phyloP scores from a whole-genome alignment of 35 echinoderm and acorn worm species.

The Amphiura filiformis region DNA sequence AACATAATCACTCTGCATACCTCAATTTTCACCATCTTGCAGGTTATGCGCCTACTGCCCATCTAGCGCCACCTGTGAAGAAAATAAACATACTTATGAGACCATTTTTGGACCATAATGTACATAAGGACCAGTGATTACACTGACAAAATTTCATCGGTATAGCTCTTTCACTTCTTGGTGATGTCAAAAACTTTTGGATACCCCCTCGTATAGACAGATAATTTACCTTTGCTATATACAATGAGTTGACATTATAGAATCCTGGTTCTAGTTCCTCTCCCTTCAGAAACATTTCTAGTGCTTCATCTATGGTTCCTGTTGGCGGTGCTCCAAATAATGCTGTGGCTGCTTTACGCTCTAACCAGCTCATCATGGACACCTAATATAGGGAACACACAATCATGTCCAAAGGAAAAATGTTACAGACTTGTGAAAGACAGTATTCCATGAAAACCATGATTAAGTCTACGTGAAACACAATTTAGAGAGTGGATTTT shows the following conservation, averaged over 20 bases:
- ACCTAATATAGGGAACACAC: constrained; percentile 27
- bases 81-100: too few species aligned
- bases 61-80: too few species aligned
- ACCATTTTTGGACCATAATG: too few species aligned
- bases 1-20: too few species aligned
- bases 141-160: not conserved
- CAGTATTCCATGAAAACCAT: too few species aligned
- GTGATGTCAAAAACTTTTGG: too few species aligned
- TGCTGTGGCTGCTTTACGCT: constrained; percentile 57
- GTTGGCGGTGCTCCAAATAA: constrained; percentile 61
- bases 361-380: constrained; percentile 73
- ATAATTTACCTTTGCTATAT: constrained; percentile 61
- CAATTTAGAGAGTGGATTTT: too few species aligned
- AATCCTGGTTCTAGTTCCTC: constrained; percentile 73
- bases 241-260: constrained; percentile 70
- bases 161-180: not conserved
- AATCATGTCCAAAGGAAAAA: too few species aligned
- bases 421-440: too few species aligned
- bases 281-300: constrained; percentile 69
- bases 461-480: too few species aligned
- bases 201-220: not conserved
- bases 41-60: too few species aligned
- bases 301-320: constrained; percentile 65
- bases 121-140: not conserved
- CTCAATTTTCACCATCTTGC: too few species aligned